A percentile compares a stretch with the other conserved stretches of the same genome.
These are phyloP conservation scores for Serilophus lunatus DNA, from an alignment of 2,113 vertebrate genomes.

Conservation along the genomic window DNA sequence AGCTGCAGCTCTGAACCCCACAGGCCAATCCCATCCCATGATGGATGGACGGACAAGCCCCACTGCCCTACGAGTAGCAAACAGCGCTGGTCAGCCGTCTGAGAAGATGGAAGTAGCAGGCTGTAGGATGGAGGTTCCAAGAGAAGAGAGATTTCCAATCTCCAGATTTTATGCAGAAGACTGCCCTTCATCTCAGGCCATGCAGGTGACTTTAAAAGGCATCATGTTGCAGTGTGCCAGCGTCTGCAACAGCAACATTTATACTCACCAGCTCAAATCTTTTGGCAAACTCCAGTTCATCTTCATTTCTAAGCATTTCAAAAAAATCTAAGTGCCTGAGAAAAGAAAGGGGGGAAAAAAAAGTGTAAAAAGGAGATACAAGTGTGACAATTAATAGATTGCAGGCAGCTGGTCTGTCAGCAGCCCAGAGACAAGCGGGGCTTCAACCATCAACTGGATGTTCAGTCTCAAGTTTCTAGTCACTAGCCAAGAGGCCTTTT, in stretches of 20 bases:
- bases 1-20: background rate
- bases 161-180: background rate
- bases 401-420: background rate
- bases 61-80: background rate
- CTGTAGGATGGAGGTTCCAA: background rate
- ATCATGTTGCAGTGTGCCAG: fast-evolving
- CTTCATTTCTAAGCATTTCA: slow-evolving; percentile 98
- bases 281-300: slow-evolving; percentile 94
- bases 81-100: background rate
- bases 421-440: fast-evolving
- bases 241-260: background rate
- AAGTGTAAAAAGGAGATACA: background rate
- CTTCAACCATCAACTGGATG: background rate
- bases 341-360: background rate
- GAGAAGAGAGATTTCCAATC: background rate
- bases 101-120: background rate
- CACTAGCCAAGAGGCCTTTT: background rate
- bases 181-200: background rate
- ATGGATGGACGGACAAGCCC: background rate
- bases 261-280: slow-evolving; percentile 89
- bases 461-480: background rate
- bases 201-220: background rate
- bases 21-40: fast-evolving
- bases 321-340: slow-evolving; percentile 97
- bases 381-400: background rate